These are phyloP conservation scores for Python bivittatus DNA, from an alignment of 2,113 vertebrate genomes.

Conservation along the genomic window DNA sequence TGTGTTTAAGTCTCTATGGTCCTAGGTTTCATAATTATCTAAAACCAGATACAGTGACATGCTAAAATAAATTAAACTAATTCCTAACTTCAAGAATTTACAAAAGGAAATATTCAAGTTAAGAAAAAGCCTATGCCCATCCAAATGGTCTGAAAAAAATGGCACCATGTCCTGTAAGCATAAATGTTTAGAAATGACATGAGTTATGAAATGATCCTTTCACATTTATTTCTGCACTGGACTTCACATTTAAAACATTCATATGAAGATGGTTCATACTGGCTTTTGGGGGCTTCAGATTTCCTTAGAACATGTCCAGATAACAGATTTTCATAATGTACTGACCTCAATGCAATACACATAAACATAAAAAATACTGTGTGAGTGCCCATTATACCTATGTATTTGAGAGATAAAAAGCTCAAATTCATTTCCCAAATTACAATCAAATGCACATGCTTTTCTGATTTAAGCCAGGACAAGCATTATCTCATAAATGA, in stretches of 20 bases:
- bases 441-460: neutral
- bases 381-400: neutral
- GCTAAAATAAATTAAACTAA: conserved; percentile 60
- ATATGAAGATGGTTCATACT: neutral
- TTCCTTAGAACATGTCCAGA: conserved; percentile 54
- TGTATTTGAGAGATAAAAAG: neutral
- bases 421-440: neutral
- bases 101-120: conserved; percentile 33
- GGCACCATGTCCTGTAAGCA: conserved; percentile 41
- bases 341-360: too few species aligned
- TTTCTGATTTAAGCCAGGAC: conserved; percentile 25
- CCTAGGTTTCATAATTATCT: conserved; percentile 51
- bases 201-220: conserved; percentile 61
- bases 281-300: conserved; percentile 48
- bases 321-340: neutral
- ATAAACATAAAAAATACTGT: too few species aligned
- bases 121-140: conserved; percentile 56
- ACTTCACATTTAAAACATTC: neutral
- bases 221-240: conserved; percentile 53
- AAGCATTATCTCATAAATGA: conserved; percentile 33
- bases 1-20: conserved; percentile 37
- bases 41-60: conserved; percentile 61
- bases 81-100: conserved; percentile 46
- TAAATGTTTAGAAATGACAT: conserved; percentile 52
- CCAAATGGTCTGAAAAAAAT: conserved; percentile 50